Conservation (phyloP, 2,113 vertebrate genomes). For the Megaceryle torquata region DNA sequence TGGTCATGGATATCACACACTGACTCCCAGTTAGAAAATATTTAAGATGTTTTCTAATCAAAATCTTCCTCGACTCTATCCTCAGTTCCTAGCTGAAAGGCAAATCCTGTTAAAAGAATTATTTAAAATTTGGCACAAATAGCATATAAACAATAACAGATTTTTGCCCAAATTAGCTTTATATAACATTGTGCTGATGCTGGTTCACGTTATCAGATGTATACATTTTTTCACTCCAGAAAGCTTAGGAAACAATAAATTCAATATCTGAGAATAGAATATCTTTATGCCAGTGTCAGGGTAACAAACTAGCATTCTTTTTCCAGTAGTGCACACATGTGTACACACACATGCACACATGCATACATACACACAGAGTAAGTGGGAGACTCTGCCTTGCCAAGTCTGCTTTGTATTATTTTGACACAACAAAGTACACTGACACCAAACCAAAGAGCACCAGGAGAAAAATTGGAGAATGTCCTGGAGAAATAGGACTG, state of each 20-base stretch:
- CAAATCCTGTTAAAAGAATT: not conserved
- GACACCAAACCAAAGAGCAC: not conserved
- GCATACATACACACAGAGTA: rapidly evolving
- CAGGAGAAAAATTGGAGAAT: not conserved
- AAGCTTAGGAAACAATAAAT: not conserved
- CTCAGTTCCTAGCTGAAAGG: not conserved
- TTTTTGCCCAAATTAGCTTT: not conserved
- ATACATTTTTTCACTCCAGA: not conserved
- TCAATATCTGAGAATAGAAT: not conserved
- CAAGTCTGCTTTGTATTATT: not conserved
- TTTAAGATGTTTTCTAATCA: not conserved
- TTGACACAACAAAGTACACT: not conserved
- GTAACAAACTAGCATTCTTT: not conserved
- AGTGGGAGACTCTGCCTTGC: not conserved
- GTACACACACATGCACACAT: not conserved
- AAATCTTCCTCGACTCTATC: not conserved
- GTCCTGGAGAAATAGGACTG: not conserved
- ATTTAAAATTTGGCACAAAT: not conserved
- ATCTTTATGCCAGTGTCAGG: not conserved
- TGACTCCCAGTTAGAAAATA: not conserved
- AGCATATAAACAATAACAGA: not conserved
- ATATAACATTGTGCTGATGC: not conserved
- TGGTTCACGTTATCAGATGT: not conserved
- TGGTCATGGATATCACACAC: not conserved
- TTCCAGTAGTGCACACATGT: rapidly evolving